Evolutionary conservation across 2,797 vertebrate species (phyloP).

Genomic region (Micropoecilia bifurca): DNA sequence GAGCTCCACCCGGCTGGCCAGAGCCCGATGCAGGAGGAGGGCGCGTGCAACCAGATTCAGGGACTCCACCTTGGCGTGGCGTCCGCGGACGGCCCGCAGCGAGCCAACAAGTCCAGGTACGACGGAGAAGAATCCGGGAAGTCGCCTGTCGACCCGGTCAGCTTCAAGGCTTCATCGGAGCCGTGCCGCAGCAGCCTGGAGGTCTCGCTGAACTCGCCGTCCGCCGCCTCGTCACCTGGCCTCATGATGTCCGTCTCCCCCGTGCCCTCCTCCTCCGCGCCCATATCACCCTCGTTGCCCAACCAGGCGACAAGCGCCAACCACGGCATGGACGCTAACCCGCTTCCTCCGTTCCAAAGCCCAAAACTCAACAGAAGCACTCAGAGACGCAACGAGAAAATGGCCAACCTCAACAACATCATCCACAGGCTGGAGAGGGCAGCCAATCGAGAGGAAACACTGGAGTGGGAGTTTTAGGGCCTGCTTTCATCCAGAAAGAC

Average conservation of each 20-base stretch:
- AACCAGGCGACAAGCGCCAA: constrained; percentile 77
- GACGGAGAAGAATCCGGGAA: constrained; percentile 80
- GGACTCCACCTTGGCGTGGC: constrained; percentile 55
- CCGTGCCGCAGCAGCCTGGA: constrained; percentile 92
- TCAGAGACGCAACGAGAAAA: constrained; percentile 97
- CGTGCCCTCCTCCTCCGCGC: constrained; percentile 89
- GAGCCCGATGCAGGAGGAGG: constrained; percentile 73
- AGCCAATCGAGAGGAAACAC: constrained; percentile 93
- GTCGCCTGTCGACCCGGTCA: constrained; percentile 83
- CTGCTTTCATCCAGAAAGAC: constrained; percentile 36
- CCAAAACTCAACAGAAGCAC: constrained; percentile 89
- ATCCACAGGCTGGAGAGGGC: constrained; percentile 97
- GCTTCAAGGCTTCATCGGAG: constrained; percentile 90
- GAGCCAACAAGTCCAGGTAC: constrained; percentile 66
- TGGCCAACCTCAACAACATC: constrained; percentile 99
- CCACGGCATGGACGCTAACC: constrained; percentile 81
- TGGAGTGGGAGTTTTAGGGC: constrained; percentile 96
- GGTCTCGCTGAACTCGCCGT: constrained; percentile 91
- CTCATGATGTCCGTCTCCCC: constrained; percentile 92
- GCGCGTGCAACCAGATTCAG: constrained; percentile 61
- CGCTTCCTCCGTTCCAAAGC: constrained; percentile 75
- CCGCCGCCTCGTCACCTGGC: constrained; percentile 92
- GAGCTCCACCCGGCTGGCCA: constrained; percentile 69
- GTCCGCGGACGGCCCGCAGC: constrained; percentile 73
- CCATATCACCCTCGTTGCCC: constrained; percentile 89